These are phyloP conservation scores for Scartelaos histophorus DNA, from an alignment of 2,113 vertebrate genomes.

Conservation along the genomic window DNA sequence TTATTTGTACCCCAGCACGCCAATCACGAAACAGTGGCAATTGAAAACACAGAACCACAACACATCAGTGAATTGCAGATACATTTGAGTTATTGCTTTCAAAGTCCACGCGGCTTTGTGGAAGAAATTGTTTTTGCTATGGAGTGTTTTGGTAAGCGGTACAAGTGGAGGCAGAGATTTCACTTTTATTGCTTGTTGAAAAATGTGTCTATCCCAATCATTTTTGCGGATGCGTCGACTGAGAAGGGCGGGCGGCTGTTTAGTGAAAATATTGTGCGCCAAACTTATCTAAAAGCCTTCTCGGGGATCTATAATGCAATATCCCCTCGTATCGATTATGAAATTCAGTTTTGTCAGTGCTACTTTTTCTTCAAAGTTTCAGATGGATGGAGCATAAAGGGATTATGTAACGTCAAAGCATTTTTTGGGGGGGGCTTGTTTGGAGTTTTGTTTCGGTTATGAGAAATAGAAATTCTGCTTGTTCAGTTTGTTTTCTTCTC, in stretches of 20 bases:
- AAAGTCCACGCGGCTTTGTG: background rate
- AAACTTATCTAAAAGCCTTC: background rate
- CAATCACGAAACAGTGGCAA: background rate
- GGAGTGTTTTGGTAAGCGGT: background rate
- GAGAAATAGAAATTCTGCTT: no score
- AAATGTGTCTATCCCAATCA: conserved; percentile 2
- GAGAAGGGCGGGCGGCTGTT: background rate
- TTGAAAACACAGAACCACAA: background rate
- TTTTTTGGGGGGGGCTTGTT: background rate
- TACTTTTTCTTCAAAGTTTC: background rate
- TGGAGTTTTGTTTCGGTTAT: background rate
- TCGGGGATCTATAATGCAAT: background rate
- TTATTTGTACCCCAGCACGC: background rate
- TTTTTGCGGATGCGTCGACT: background rate
- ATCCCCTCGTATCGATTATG: background rate
- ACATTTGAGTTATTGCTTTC: conserved; percentile 4
- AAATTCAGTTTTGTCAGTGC: background rate
- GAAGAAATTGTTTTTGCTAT: conserved; percentile 4
- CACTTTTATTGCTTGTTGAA: conserved; percentile 2
- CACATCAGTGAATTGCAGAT: background rate
- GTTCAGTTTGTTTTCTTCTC: background rate
- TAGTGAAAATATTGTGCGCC: background rate
- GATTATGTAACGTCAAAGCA: no score
- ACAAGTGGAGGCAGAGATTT: background rate
- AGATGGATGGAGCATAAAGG: background rate